Evolutionary conservation across 2,888 invertebrate species (phyloP).

Genomic region (Tetropium fuscum): DNA sequence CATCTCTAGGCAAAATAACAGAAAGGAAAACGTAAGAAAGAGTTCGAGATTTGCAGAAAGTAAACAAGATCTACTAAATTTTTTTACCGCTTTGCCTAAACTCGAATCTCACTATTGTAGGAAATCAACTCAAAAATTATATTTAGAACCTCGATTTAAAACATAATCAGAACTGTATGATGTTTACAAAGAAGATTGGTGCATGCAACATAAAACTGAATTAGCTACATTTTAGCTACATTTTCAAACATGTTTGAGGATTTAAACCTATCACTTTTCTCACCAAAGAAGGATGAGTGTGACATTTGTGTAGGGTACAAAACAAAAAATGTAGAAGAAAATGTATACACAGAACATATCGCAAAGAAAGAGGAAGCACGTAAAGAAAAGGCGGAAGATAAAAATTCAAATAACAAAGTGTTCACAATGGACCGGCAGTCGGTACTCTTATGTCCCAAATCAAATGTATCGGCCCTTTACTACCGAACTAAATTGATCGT

Average conservation of each 20-base stretch:
- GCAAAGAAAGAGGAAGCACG: constrained; percentile 30
- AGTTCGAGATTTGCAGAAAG: too few relatives aligned
- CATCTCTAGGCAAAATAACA: too few relatives aligned
- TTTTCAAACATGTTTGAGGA: constrained; percentile 33
- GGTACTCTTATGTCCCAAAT: constrained; percentile 32
- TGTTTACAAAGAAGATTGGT: constrained; percentile 30
- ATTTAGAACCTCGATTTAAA: constrained; percentile 30
- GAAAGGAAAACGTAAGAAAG: too few relatives aligned
- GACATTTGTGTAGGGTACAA: constrained; percentile 28
- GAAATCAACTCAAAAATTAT: constrained; percentile 29
- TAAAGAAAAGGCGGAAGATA: too few relatives aligned
- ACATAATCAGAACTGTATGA: constrained; percentile 30
- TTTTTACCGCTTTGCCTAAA: constrained; percentile 26
- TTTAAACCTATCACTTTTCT: constrained; percentile 31
- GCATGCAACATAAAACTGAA: constrained; percentile 8
- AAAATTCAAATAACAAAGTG: constrained; percentile 29
- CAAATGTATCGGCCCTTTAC: constrained; percentile 30
- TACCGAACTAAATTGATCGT: constrained; percentile 31
- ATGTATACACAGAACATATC: constrained; percentile 20
- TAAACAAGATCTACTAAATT: constrained; percentile 13
- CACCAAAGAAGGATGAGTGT: constrained; percentile 36
- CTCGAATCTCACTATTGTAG: constrained; percentile 33
- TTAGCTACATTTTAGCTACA: constrained; percentile 17
- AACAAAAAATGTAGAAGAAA: constrained; percentile 1
- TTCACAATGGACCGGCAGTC: constrained; percentile 37